Base-by-base conservation (phyloP, 2,113 vertebrate genomes). In the Coturnix japonica region DNA sequence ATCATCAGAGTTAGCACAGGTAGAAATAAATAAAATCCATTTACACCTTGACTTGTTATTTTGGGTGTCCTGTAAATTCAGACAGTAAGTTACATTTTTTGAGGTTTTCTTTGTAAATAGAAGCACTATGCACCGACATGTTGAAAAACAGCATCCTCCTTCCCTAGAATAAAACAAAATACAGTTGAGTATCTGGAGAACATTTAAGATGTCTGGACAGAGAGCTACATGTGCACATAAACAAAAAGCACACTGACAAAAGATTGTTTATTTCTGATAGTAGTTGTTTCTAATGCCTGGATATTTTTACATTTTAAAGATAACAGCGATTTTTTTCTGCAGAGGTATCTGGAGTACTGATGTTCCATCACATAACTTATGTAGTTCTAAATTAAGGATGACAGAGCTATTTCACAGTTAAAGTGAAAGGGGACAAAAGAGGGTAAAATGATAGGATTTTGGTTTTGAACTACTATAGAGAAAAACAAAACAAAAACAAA, bases 31-130 rank as follows among this genome's bases (percentile, higher is more conserved):
- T n/a, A 65, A 86, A 88, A 41, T 14, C 21, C 18, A 72, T 81
- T 67, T 72, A 39, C 30, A 18, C 35, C 88, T 69, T 37, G 57
- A 61, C 39, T 85, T 81, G 13, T 78, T 22, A 15, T 88, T 95
- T 86, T 61, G 57, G 22, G 63, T 57, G 67, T 13, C 28, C 31
- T 78, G 35, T 19, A 90, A 61, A 86, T 83, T 81, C 53, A 84
- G 44, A 60, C n/a, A 78, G n/a, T 49, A 65, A 70, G 39, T 43
- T 54, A 60, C 47, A 65, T 51, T 95, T 95, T 85, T 75, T 69
- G 66, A 95, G 76, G 53, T 53, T 86, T 90, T 83, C 26, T 91
- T 79, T 83, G 61, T 75, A 93, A 93, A 44, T 37, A 54, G 60
- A 91, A 33, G 17, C 71, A 17, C 39, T 72, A 18, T 88, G 63